phyloP scores from a whole-genome alignment of 92 coral and sea anemone genomes.

The Umimayanthus chanpuru region DNA sequence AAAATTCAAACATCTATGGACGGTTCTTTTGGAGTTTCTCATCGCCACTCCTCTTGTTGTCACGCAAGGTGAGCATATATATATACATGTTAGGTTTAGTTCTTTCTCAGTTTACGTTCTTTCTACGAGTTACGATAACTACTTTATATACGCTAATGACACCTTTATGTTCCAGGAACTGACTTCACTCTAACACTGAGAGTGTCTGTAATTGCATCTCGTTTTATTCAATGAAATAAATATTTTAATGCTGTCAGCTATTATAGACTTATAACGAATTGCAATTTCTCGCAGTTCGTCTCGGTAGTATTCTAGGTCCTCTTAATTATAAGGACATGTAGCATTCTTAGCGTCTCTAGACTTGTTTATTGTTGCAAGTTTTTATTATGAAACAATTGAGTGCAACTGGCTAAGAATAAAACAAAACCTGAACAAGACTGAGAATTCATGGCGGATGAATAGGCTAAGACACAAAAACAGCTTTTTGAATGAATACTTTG shows the following conservation, averaged over 20 bases:
- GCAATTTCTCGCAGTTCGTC: not conserved
- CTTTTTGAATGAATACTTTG: no score
- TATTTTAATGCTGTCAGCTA: no score
- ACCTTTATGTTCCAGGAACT: not conserved
- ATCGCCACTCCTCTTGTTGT: not conserved
- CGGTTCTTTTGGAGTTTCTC: not conserved
- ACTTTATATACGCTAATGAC: not conserved
- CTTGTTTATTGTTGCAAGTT: not conserved
- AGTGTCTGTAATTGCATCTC: not conserved
- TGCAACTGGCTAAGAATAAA: no score
- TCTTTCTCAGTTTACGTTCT: not conserved
- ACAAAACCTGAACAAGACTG: no score
- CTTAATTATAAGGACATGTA: not conserved
- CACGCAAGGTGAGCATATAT: conserved; percentile 28
- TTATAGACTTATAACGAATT: no score
- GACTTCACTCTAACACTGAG: not conserved
- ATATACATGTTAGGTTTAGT: no score
- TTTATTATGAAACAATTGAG: no score
- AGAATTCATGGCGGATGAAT: no score
- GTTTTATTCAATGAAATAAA: no score
- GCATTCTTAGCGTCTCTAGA: not conserved
- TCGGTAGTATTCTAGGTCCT: no score
- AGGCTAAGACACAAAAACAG: no score
- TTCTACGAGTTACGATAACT: not conserved
- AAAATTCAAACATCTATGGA: not conserved